A percentile compares a stretch with the other conserved stretches of the same genome.
Evolutionary conservation across 64 coral and sea anemone genomes (phyloP).

Genomic region (Platygyra sinensis): DNA sequence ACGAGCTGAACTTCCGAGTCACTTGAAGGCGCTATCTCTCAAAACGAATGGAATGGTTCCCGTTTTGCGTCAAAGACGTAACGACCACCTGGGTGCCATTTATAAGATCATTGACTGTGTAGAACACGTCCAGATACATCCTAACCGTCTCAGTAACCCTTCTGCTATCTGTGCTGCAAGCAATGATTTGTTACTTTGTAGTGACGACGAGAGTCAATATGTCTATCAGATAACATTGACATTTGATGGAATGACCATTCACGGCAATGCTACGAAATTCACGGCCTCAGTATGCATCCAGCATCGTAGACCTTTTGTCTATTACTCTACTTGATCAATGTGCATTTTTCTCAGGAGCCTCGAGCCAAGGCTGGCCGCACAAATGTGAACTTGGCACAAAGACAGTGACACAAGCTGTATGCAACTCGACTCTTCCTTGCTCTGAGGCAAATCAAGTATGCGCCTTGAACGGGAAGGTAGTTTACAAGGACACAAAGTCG

Average conservation of each 20-base stretch:
- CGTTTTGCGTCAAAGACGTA: slow-evolving; percentile 25
- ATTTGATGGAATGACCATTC: slow-evolving; percentile 20
- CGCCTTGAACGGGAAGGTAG: slow-evolving; percentile 40
- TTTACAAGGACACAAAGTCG: slow-evolving; percentile 14
- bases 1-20: slow-evolving; percentile 40
- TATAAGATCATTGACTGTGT: slow-evolving; percentile 44
- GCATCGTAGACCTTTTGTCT: slow-evolving; percentile 46
- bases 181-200: slow-evolving; percentile 28
- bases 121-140: slow-evolving; percentile 48
- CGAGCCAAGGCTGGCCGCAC: too few species aligned
- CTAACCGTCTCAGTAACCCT: background rate
- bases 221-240: slow-evolving; percentile 23
- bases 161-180: slow-evolving; percentile 14
- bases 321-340: slow-evolving; percentile 62
- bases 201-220: slow-evolving; percentile 15
- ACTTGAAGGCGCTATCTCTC: slow-evolving; percentile 42
- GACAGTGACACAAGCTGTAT: too few species aligned
- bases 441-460: slow-evolving; percentile 49
- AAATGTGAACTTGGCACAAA: too few species aligned
- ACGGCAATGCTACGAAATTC: slow-evolving; percentile 19
- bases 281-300: slow-evolving; percentile 37
- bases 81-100: slow-evolving; percentile 47
- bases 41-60: slow-evolving; percentile 16
- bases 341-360: slow-evolving; percentile 41
- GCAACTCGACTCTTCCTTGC: too few species aligned